Conservation (phyloP, 1,140 invertebrate genomes). For the Bombus waltoni region DNA sequence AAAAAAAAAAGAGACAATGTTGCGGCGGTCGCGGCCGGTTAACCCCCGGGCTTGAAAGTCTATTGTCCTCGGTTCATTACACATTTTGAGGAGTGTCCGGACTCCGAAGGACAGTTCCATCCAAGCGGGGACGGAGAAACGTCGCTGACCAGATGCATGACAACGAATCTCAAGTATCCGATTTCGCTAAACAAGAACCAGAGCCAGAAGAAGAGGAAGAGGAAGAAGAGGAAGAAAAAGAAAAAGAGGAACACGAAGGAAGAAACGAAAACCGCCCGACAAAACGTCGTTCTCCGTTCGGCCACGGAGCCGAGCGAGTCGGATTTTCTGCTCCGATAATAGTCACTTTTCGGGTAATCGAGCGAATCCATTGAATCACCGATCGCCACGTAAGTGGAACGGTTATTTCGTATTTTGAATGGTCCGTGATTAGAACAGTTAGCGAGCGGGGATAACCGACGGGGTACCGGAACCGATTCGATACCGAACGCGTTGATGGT, state of each 20-base stretch:
- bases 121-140: not conserved
- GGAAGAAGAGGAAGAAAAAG: not conserved
- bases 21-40: conserved; percentile 34
- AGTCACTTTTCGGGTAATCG: conserved; percentile 41
- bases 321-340: conserved; percentile 50
- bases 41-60: conserved; percentile 38
- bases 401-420: conserved; percentile 54
- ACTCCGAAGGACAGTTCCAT: not conserved
- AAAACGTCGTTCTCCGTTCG: not conserved
- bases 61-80: conserved; percentile 56
- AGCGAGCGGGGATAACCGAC: conserved; percentile 6
- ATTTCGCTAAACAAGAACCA: conserved; percentile 49
- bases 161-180: conserved; percentile 54
- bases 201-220: not conserved
- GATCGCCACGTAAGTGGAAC: conserved; percentile 41
- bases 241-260: not conserved
- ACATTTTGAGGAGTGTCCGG: conserved; percentile 41
- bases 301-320: conserved; percentile 1
- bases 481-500: not conserved
- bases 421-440: conserved; percentile 42
- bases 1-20: not conserved
- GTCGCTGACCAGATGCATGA: conserved; percentile 51
- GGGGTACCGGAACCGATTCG: conserved; percentile 37
- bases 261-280: conserved; percentile 5
- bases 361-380: conserved; percentile 43